phyloP scores from a whole-genome alignment of 2,888 invertebrate genomes.

The Thera britannica region DNA sequence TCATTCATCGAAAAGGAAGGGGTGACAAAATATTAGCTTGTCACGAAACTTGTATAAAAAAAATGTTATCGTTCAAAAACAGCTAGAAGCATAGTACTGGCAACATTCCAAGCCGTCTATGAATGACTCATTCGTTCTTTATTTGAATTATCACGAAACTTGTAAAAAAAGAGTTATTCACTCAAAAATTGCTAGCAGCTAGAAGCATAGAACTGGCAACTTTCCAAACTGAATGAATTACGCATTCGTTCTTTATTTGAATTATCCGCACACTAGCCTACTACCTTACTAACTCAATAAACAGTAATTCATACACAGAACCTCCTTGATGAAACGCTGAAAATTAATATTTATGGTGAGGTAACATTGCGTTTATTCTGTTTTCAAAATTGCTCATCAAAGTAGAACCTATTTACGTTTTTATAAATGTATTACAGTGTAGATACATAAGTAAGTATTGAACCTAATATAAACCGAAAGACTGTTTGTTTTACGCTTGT shows the following conservation, averaged over 20 bases:
- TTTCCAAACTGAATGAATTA: conserved; percentile 3
- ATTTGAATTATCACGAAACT: not conserved
- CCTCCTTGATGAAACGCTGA: conserved; percentile 5
- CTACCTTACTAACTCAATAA: conserved; percentile 24
- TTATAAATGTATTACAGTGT: no score
- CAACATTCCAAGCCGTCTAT: not conserved
- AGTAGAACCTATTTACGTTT: not conserved
- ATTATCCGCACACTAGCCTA: conserved; percentile 12
- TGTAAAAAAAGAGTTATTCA: no score
- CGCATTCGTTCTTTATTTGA: conserved; percentile 7
- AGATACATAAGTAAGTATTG: no score
- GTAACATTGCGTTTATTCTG: not conserved
- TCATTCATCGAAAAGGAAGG: no score
- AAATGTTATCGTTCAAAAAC: no score
- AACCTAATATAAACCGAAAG: no score
- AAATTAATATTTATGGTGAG: conserved; percentile 9
- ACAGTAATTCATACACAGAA: conserved; percentile 18
- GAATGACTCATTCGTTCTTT: conserved; percentile 2
- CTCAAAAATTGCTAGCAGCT: no score
- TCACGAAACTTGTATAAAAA: no score
- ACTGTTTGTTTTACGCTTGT: no score
- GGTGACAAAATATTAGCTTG: no score
- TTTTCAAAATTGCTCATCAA: not conserved
- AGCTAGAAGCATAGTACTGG: not conserved
- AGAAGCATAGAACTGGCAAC: not conserved